phyloP scores from a whole-genome alignment of 2,113 vertebrate genomes.

The Sterrhoptilus dennistouni region DNA sequence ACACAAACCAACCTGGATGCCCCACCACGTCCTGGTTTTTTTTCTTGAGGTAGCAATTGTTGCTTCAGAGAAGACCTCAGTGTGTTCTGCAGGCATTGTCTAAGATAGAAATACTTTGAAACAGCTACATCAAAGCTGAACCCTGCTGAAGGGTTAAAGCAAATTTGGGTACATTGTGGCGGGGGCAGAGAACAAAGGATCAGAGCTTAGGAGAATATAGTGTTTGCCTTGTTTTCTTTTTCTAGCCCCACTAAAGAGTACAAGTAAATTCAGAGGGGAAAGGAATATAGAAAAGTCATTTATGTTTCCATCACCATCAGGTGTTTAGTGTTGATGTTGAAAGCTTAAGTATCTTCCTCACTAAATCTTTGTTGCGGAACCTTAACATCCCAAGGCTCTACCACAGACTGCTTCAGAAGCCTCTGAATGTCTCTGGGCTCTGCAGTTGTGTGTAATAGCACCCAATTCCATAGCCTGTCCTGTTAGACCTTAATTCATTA shows the following conservation, averaged over 20 bases:
- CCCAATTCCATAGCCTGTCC: neutral
- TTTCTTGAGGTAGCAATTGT: neutral
- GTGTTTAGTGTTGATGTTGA: neutral
- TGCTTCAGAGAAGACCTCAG: neutral
- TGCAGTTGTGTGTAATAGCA: neutral
- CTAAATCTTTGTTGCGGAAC: neutral
- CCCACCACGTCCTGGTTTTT: accelerated
- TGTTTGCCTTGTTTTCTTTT: neutral
- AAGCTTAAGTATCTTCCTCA: neutral
- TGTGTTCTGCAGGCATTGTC: neutral
- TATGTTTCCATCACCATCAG: neutral
- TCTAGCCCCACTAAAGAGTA: neutral
- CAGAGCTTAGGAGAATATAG: neutral
- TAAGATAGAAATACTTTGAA: neutral
- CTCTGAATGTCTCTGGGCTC: neutral
- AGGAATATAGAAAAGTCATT: neutral
- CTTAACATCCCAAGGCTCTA: neutral
- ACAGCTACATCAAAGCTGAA: neutral
- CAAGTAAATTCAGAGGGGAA: neutral
- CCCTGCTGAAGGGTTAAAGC: neutral
- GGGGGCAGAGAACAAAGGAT: neutral
- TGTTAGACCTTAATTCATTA: neutral
- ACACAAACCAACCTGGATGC: neutral
- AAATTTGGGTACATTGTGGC: neutral
- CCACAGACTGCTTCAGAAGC: neutral